These are phyloP conservation scores for Arrhopalites spinosus DNA, from an alignment of 2,888 invertebrate genomes.

Conservation along the genomic window DNA sequence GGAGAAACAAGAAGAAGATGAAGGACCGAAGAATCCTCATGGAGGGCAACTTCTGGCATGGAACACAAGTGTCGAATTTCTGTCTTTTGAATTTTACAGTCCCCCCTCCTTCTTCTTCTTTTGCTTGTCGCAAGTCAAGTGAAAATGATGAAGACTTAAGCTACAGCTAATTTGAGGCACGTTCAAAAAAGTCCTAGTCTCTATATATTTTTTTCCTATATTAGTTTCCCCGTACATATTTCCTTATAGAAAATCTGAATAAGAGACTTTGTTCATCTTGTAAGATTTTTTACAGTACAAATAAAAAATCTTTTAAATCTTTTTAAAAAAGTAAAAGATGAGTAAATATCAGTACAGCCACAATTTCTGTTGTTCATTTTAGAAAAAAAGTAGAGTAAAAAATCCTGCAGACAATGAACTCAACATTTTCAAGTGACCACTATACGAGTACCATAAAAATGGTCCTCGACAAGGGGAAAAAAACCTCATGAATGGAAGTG, in stretches of 20 bases:
- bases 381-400: too few species aligned
- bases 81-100: constrained; percentile 20
- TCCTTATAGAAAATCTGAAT: too few species aligned
- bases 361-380: too few species aligned
- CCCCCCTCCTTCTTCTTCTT: not conserved
- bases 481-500: too few species aligned
- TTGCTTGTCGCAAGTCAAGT: constrained; percentile 32
- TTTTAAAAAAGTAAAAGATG: too few species aligned
- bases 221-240: too few species aligned
- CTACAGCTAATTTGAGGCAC: not conserved
- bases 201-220: too few species aligned
- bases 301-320: not conserved
- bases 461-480: too few species aligned
- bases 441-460: not conserved
- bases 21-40: too few species aligned
- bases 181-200: not conserved
- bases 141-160: constrained; percentile 30
- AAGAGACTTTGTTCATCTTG: not conserved
- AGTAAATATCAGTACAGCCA: too few species aligned
- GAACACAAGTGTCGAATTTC: constrained; percentile 33
- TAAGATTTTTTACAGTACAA: not conserved
- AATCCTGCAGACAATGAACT: not conserved
- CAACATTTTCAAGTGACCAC: too few species aligned
- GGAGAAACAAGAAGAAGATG: too few species aligned
- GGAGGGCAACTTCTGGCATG: constrained; percentile 10